Percentiles rank a stretch among this genome's conserved stretches.
These are phyloP conservation scores for Donacobius atricapilla DNA, from an alignment of 2,113 vertebrate genomes.

Conservation along the genomic window DNA sequence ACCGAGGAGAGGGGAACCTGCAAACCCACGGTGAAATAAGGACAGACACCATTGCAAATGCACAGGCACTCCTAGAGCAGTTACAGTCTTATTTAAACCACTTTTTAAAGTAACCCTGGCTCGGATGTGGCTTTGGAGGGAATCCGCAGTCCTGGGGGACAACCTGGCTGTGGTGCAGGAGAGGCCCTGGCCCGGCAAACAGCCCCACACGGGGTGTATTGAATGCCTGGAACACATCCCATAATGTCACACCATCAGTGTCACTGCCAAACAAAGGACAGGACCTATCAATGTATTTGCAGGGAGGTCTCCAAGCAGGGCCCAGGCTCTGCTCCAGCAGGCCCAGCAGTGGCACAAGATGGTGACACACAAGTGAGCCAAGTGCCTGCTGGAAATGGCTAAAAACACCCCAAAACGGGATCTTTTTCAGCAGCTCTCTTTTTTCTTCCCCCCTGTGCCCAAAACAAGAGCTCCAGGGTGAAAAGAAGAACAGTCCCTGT, in stretches of 20 bases:
- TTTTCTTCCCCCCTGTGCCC: not conserved
- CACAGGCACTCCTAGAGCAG: not conserved
- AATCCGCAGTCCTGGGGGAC: not conserved
- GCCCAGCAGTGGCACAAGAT: not conserved
- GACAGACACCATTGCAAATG: not conserved
- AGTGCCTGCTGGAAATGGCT: not conserved
- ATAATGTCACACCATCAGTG: not conserved
- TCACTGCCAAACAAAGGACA: not conserved
- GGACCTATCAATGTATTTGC: not conserved
- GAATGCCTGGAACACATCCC: not conserved
- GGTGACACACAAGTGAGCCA: not conserved
- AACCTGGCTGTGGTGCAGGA: rapidly evolving
- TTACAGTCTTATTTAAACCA: not conserved
- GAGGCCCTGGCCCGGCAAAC: not conserved
- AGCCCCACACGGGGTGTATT: not conserved
- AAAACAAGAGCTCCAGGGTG: not conserved
- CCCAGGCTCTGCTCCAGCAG: not conserved
- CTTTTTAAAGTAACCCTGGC: not conserved
- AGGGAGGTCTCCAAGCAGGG: not conserved
- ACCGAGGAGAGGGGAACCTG: not conserved
- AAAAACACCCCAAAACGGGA: not conserved
- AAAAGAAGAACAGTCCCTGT: not conserved
- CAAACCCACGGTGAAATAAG: not conserved
- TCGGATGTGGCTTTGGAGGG: not conserved
- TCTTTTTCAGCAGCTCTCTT: not conserved